Conservation (phyloP, 2,113 vertebrate species). For the Tetraodon nigroviridis region DNA sequence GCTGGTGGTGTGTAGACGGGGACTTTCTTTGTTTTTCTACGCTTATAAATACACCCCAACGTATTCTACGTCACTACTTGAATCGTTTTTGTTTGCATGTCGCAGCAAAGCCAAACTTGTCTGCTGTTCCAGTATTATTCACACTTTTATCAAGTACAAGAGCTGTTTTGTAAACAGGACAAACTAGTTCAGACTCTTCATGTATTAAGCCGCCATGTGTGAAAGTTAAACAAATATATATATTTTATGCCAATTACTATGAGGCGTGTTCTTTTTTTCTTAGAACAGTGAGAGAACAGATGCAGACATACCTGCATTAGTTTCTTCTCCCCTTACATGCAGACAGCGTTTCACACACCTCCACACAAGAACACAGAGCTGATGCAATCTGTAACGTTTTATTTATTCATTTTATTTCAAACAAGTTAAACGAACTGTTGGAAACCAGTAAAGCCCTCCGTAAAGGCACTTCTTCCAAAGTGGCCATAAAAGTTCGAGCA, state of each 20-base stretch:
- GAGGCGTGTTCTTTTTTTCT: conserved; percentile 4
- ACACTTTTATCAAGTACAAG: conserved; percentile 35
- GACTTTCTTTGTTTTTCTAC: conserved; percentile 27
- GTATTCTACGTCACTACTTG: conserved; percentile 14
- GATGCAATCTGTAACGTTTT: no score
- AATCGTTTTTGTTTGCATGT: conserved; percentile 61
- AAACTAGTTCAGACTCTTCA: conserved; percentile 31
- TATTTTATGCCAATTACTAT: conserved; percentile 32
- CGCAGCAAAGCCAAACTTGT: conserved; percentile 49
- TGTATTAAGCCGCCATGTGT: conserved; percentile 11
- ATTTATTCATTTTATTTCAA: conserved; percentile 64
- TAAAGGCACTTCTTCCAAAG: conserved; percentile 75
- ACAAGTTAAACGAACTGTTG: conserved; percentile 58
- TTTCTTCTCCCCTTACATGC: background rate
- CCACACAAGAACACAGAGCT: background rate
- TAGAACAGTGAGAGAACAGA: no score
- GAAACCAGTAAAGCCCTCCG: conserved; percentile 55
- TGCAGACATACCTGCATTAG: conserved; percentile 39
- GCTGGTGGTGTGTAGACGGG: conserved; percentile 45
- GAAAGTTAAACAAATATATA: conserved; percentile 16
- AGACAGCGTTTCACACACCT: background rate
- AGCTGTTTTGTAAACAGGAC: conserved; percentile 40
- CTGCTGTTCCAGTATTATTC: conserved; percentile 51
- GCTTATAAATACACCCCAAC: conserved; percentile 36
- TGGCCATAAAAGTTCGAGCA: conserved; percentile 58